Percentiles rank a stretch among this genome's conserved stretches.
Conservation (phyloP, 2,797 vertebrate species). For the Champsocephalus esox region DNA sequence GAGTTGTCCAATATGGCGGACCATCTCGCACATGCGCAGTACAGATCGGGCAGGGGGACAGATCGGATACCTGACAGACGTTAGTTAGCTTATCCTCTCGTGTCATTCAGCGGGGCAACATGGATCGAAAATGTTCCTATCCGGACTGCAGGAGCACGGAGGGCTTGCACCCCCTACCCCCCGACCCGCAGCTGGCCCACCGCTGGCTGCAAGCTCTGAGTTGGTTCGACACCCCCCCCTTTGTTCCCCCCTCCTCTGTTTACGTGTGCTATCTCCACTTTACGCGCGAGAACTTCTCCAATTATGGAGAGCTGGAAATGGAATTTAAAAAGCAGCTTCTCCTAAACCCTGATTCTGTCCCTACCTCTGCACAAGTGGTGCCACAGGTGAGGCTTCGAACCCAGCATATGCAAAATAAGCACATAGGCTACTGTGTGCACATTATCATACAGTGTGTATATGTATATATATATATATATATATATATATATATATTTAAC, state of each 20-base stretch:
- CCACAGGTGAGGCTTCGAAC: not conserved
- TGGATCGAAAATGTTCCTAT: constrained; percentile 8
- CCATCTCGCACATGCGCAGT: too few species aligned
- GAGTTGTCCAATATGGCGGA: too few species aligned
- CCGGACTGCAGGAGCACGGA: constrained; percentile 10
- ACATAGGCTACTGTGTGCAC: too few species aligned
- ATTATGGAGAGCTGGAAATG: constrained; percentile 18
- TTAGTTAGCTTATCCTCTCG: not conserved
- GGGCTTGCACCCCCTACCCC: not conserved
- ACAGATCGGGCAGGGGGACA: too few species aligned
- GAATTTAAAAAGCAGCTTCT: constrained; percentile 20
- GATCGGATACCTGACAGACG: not conserved
- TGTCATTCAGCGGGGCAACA: not conserved
- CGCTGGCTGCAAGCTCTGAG: constrained; percentile 18
- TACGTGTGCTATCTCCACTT: constrained; percentile 32
- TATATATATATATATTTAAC: too few species aligned
- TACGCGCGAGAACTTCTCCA: constrained; percentile 18
- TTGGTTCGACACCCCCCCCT: not conserved
- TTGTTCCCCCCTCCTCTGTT: not conserved
- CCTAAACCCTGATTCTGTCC: constrained; percentile 4
- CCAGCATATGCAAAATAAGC: too few species aligned
- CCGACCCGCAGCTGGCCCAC: constrained; percentile 4
- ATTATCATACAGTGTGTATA: too few species aligned
- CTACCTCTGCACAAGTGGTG: not conserved
- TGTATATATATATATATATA: too few species aligned